Evolutionary conservation across 1,140 invertebrate species (phyloP).

Genomic region (Megathymus violae): DNA sequence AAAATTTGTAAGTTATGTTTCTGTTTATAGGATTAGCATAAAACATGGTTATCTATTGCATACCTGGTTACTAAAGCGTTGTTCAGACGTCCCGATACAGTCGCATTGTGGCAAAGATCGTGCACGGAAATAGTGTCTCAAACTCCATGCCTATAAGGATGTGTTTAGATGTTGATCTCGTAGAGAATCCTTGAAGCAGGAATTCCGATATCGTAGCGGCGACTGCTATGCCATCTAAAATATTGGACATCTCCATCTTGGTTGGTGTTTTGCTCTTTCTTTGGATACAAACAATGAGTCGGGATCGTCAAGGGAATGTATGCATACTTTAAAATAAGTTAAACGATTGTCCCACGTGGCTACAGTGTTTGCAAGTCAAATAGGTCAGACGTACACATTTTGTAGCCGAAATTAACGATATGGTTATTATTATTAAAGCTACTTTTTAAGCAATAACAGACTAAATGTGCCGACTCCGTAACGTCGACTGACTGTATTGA

Average conservation of each 20-base stretch:
- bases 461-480: slow-evolving; percentile 20
- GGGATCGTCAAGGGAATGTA: slow-evolving; percentile 77
- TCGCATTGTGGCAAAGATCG: slow-evolving; percentile 43
- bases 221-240: slow-evolving; percentile 83
- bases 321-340: slow-evolving; percentile 72
- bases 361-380: background rate
- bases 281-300: slow-evolving; percentile 76
- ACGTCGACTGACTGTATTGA: slow-evolving; percentile 55
- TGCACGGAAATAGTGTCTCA: slow-evolving; percentile 51
- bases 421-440: background rate
- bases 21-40: slow-evolving; percentile 76
- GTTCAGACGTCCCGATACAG: slow-evolving; percentile 65
- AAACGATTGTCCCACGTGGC: slow-evolving; percentile 48
- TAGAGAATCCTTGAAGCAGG: slow-evolving; percentile 65
- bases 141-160: slow-evolving; percentile 10
- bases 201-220: slow-evolving; percentile 78
- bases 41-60: slow-evolving; percentile 79
- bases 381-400: background rate
- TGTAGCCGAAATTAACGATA: background rate
- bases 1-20: slow-evolving; percentile 79
- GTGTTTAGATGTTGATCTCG: slow-evolving; percentile 27
- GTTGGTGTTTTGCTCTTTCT: slow-evolving; percentile 78
- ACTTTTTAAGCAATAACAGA: slow-evolving; percentile 13
- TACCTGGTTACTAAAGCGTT: slow-evolving; percentile 73
- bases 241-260: slow-evolving; percentile 83